Conservation (phyloP, 2,113 vertebrate species). For the Lota lota region DNA sequence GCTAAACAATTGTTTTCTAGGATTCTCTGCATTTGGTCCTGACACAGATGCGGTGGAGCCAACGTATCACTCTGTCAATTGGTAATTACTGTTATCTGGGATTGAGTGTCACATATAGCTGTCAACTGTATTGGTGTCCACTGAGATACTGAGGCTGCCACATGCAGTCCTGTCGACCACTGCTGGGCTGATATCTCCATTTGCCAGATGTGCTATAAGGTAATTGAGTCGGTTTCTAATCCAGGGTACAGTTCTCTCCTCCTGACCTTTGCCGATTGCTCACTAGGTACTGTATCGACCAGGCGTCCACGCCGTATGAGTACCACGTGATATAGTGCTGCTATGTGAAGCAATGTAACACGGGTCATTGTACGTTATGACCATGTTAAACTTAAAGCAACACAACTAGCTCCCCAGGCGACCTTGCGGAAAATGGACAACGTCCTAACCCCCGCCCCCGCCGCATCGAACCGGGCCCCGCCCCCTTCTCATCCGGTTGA, state of each 20-base stretch:
- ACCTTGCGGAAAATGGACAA: too few species aligned
- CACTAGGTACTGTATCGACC: too few species aligned
- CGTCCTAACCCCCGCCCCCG: too few species aligned
- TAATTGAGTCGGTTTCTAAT: constrained; percentile 34
- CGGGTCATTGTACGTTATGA: too few species aligned
- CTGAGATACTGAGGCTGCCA: constrained; percentile 7
- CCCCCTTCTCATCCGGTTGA: too few species aligned
- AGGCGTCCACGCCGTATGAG: too few species aligned
- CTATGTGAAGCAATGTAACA: too few species aligned
- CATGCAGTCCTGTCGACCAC: constrained; percentile 11
- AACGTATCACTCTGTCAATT: constrained; percentile 29
- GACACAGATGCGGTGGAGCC: not conserved
- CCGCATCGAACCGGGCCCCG: too few species aligned
- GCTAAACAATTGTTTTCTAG: constrained; percentile 8
- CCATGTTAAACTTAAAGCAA: too few species aligned
- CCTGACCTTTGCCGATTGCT: constrained; percentile 39
- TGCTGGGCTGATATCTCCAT: constrained; percentile 42
- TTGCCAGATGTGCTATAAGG: constrained; percentile 40
- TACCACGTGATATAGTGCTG: too few species aligned
- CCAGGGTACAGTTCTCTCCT: constrained; percentile 2
- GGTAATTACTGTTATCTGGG: constrained; percentile 30
- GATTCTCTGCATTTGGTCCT: not conserved
- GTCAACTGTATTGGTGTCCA: not conserved
- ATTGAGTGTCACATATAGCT: not conserved
- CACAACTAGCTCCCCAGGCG: too few species aligned